Percentiles rank a stretch among this genome's conserved stretches.
phyloP scores from a whole-genome alignment of 2,113 vertebrate genomes.

The Marmota monax region DNA sequence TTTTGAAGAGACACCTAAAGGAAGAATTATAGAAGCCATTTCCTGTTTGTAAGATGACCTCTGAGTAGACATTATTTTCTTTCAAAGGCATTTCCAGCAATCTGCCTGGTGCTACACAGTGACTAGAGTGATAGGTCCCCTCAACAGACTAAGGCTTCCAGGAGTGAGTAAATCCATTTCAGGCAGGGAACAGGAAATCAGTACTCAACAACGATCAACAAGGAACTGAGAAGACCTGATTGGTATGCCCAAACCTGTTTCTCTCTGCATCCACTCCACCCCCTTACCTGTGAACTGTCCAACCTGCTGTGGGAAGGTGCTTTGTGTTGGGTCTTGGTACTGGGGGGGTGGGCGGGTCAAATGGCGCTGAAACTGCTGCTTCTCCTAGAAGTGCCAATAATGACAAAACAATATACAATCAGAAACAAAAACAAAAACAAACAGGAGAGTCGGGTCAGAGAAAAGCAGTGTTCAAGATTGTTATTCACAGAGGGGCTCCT shows the following conservation, averaged over 20 bases:
- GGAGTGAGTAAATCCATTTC: fast-evolving
- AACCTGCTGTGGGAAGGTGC: slow-evolving; percentile 92
- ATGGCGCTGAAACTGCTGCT: slow-evolving; percentile 97
- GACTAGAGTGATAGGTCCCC: not conserved
- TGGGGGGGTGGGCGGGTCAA: slow-evolving; percentile 96
- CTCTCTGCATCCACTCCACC: not conserved
- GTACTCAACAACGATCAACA: too few species aligned
- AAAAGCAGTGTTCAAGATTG: not conserved
- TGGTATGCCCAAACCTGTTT: too few species aligned
- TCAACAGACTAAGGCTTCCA: not conserved
- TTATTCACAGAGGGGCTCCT: not conserved
- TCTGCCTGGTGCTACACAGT: not conserved
- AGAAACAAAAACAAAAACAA: not conserved
- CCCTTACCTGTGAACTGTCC: slow-evolving; percentile 93
- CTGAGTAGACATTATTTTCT: slow-evolving; percentile 3
- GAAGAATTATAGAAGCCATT: slow-evolving; percentile 13
- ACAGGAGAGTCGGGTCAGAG: not conserved
- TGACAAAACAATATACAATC: not conserved
- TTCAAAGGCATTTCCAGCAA: not conserved
- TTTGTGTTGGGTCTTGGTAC: slow-evolving; percentile 96
- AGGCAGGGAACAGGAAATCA: not conserved
- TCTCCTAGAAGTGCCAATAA: slow-evolving; percentile 89
- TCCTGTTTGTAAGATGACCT: slow-evolving; percentile 6
- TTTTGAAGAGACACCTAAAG: not conserved
- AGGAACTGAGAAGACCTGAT: too few species aligned